Evolutionary conservation across 2,113 vertebrate genomes (phyloP).

Genomic region (Montifringilla adamsi): DNA sequence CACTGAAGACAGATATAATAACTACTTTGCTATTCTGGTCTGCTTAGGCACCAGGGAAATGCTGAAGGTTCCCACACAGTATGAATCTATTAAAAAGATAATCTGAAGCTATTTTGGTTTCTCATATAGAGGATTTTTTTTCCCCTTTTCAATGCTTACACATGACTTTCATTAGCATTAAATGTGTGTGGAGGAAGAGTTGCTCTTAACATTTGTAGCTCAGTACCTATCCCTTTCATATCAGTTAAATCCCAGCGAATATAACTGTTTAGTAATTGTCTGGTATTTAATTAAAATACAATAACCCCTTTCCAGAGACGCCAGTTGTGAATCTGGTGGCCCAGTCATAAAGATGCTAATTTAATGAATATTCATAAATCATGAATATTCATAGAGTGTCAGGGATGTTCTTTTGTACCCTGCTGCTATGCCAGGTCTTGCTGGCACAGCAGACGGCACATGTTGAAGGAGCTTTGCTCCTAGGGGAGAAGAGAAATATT

Average conservation of each 20-base stretch:
- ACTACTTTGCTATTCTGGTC: constrained; percentile 71
- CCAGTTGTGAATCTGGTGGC: constrained; percentile 75
- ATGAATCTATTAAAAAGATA: constrained; percentile 75
- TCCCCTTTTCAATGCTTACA: constrained; percentile 49
- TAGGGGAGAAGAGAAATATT: constrained; percentile 63
- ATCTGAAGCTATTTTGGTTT: constrained; percentile 72
- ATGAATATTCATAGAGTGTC: constrained; percentile 72
- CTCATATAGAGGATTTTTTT: constrained; percentile 52
- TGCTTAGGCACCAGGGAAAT: constrained; percentile 69
- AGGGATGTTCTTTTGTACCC: constrained; percentile 75
- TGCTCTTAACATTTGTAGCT: constrained; percentile 46
- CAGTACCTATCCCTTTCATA: constrained; percentile 57
- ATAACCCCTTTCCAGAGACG: constrained; percentile 69
- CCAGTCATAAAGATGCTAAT: constrained; percentile 74
- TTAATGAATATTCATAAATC: constrained; percentile 75
- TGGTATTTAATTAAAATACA: constrained; percentile 76
- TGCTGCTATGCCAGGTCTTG: constrained; percentile 71
- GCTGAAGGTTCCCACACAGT: constrained; percentile 72
- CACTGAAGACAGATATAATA: constrained; percentile 69
- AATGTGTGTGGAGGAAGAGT: constrained; percentile 54
- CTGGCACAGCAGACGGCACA: constrained; percentile 74
- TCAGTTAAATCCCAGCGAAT: constrained; percentile 60
- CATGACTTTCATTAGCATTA: constrained; percentile 72
- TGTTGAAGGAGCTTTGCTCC: constrained; percentile 70
- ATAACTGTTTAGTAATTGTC: constrained; percentile 71